phyloP scores from a whole-genome alignment of 30 jellyfish, hydroid and myxozoan species.

The Calvadosia cruxmelitensis region DNA sequence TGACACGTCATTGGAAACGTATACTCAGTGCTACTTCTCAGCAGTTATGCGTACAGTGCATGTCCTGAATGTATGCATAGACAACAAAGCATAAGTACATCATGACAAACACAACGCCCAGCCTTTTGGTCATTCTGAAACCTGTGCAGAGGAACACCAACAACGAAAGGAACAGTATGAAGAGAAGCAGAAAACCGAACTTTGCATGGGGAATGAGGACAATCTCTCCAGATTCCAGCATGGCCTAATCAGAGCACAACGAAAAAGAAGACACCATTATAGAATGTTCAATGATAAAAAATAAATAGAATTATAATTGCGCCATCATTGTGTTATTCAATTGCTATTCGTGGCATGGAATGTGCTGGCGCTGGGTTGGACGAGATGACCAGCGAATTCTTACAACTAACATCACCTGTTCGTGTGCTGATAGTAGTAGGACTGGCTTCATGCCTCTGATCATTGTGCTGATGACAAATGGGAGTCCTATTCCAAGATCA shows the following conservation, averaged over 20 bases:
- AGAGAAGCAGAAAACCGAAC: conserved; percentile 65
- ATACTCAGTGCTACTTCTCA: conserved; percentile 9
- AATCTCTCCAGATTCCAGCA: conserved; percentile 51
- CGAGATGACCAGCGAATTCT: too few relatives aligned
- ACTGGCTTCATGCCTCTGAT: conserved; percentile 60
- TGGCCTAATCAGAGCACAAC: conserved; percentile 23
- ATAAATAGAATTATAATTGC: background rate
- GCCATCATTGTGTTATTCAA: background rate
- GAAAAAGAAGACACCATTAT: conserved; percentile 1
- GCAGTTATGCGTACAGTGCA: conserved; percentile 52
- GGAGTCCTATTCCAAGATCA: conserved; percentile 85
- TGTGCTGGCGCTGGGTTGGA: too few relatives aligned
- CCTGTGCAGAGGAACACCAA: conserved; percentile 33
- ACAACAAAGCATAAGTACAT: conserved; percentile 70
- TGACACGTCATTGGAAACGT: too few relatives aligned
- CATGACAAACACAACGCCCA: conserved; percentile 48
- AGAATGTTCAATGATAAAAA: background rate
- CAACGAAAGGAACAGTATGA: conserved; percentile 40
- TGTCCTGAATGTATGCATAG: conserved; percentile 84
- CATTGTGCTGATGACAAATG: conserved; percentile 74
- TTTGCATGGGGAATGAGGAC: conserved; percentile 69
- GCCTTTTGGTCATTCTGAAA: conserved; percentile 44
- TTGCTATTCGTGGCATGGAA: too few relatives aligned
- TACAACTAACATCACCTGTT: too few relatives aligned
- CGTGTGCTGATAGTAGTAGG: conserved; percentile 25